phyloP scores from a whole-genome alignment of 2,797 vertebrate genomes.

The Gobio occitaniae region DNA sequence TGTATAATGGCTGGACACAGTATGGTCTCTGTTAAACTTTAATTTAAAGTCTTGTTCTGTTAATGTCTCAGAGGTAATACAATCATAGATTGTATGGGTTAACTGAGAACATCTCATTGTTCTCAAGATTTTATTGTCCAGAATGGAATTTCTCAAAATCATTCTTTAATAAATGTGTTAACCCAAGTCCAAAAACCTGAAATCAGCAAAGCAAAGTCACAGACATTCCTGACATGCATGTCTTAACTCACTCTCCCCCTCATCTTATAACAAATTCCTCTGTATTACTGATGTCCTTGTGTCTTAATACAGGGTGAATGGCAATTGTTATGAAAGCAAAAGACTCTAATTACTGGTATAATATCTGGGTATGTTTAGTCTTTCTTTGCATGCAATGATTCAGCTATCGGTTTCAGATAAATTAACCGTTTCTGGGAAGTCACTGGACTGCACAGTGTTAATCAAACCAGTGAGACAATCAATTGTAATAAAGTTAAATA shows the following conservation, averaged over 20 bases:
- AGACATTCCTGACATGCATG: constrained; percentile 48
- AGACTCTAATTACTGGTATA: not conserved
- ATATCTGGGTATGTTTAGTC: not conserved
- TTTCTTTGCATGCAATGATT: not conserved
- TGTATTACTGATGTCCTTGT: not conserved
- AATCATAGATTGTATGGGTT: too few species aligned
- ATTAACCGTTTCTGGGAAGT: not conserved
- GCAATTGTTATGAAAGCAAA: constrained; percentile 24
- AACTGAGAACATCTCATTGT: constrained; percentile 14
- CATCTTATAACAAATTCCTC: constrained; percentile 19
- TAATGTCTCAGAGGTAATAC: not conserved
- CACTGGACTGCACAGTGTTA: not conserved
- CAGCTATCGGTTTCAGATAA: not conserved
- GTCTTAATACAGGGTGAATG: not conserved
- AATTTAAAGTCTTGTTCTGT: constrained; percentile 1
- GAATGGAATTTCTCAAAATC: constrained; percentile 44
- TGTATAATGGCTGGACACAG: not conserved
- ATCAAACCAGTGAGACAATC: constrained; percentile 2
- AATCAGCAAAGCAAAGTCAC: constrained; percentile 42
- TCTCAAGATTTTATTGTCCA: constrained; percentile 28
- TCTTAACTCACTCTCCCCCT: constrained; percentile 26
- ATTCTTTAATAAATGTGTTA: constrained; percentile 45
- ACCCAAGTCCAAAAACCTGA: constrained; percentile 40
- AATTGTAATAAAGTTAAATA: not conserved
- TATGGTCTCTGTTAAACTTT: not conserved